Base-by-base conservation (phyloP, 92 coral and sea anemone species). In the Phenganax marumi region DNA sequence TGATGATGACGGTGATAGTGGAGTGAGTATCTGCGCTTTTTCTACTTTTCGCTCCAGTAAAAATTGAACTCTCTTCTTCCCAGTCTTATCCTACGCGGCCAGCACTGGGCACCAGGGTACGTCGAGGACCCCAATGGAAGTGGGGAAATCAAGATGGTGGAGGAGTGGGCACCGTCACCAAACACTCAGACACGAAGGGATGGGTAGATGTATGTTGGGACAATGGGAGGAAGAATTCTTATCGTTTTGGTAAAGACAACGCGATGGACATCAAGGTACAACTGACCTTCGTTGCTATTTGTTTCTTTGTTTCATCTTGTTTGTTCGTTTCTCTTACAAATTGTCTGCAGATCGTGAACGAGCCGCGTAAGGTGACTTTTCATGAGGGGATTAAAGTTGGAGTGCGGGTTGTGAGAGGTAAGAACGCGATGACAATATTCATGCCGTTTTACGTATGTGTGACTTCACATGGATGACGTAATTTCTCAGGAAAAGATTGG, bases 131-230 rank as follows among this genome's bases (percentile, higher is more conserved):
- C 22, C 84, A 88, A 21, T 90, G 93, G 93, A 88, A 88, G 57
- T 90, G 93, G 93, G 91, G 88, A 3, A 73, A 75, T 49, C 93
- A 90, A 63, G 93, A 90, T 46, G 75, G 76, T 0, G 56, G 49
- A 49, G 90, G 88, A 68, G 87, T 85, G 53, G 93, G 93, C n/a
- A 90, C 93, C 13, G 65, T 90, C 22, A 86, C 88, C 7, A 85
- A 85, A 52, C 74, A 70, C 49, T 84, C 74, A 6, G 75, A 84
- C 6, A 88, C 91, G 33, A 77, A 80, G 43, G 93, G 92, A 52
- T 90, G 92, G 89, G 90, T 90, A 18, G 92, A 87, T 72, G 85
- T 87, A 24, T 57, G 80, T 0, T 90, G 92, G 92, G 92, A 90
- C 61, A 39, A 25, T 68, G 92, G 88, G 2, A 81, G 17, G 7